These are phyloP conservation scores for Naso thynnoides DNA, from an alignment of 2,797 vertebrate species.

Conservation along the genomic window DNA sequence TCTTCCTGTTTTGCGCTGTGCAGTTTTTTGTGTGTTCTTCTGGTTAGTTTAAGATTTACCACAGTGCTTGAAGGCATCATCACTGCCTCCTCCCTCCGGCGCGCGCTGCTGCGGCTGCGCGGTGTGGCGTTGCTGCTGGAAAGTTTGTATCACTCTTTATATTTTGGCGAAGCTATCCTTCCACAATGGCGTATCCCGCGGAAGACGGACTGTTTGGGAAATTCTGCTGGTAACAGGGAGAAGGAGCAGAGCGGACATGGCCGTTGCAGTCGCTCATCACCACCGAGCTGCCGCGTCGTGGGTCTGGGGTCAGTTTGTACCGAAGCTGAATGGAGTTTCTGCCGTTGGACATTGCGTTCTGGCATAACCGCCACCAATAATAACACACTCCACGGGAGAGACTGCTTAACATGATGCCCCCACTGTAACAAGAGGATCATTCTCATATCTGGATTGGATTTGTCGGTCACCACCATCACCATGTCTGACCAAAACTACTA, in stretches of 20 bases:
- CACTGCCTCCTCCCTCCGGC: slow-evolving; percentile 44
- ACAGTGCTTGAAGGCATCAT: slow-evolving; percentile 32
- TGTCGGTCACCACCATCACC: slow-evolving; percentile 45
- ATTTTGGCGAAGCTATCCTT: slow-evolving; percentile 32
- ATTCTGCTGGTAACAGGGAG: slow-evolving; percentile 3
- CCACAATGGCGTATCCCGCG: slow-evolving; percentile 30
- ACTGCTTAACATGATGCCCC: slow-evolving; percentile 37
- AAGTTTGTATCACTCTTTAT: slow-evolving; percentile 74
- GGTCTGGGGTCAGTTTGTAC: slow-evolving; percentile 63
- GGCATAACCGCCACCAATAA: slow-evolving; percentile 44
- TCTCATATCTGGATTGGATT: slow-evolving; percentile 41
- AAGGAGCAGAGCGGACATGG: slow-evolving; percentile 61
- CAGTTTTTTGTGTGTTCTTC: not conserved
- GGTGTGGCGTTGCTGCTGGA: slow-evolving; percentile 61
- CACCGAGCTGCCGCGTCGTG: slow-evolving; percentile 46
- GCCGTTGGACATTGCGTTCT: slow-evolving; percentile 61
- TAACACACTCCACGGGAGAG: slow-evolving; percentile 19
- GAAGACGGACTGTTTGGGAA: not conserved
- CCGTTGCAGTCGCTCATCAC: slow-evolving; percentile 18
- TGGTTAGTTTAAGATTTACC: not conserved
- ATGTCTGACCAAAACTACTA: slow-evolving; percentile 87
- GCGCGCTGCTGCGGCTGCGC: slow-evolving; percentile 64
- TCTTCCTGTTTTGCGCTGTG: not conserved
- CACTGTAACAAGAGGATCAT: slow-evolving; percentile 24
- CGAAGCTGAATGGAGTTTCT: slow-evolving; percentile 66